These are phyloP conservation scores for Thinocorus orbignyianus DNA, from an alignment of 2,113 vertebrate species.

Conservation along the genomic window DNA sequence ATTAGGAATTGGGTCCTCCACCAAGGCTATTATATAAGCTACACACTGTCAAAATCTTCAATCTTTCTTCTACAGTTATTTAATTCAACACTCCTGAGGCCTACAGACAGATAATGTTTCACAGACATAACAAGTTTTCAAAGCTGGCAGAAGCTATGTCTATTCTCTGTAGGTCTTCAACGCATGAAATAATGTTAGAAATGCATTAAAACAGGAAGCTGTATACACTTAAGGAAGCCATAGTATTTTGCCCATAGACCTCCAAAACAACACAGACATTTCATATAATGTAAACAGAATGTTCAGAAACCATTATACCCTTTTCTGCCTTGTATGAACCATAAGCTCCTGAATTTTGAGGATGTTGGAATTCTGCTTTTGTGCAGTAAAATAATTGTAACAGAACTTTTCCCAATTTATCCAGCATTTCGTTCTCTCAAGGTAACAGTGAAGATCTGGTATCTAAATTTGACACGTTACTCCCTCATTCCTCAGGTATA, in stretches of 20 bases:
- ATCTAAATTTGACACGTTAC: not conserved
- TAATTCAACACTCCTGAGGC: not conserved
- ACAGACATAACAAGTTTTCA: not conserved
- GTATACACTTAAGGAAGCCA: not conserved
- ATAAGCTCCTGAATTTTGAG: not conserved
- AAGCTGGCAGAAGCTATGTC: not conserved
- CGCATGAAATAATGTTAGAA: not conserved
- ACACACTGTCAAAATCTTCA: not conserved
- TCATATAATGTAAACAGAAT: rapidly evolving
- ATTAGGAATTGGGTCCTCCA: not conserved
- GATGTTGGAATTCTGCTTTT: not conserved
- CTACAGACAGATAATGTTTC: not conserved
- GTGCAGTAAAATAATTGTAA: not conserved
- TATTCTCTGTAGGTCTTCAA: not conserved
- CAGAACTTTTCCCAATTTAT: not conserved
- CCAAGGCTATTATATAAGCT: not conserved
- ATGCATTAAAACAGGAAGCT: not conserved
- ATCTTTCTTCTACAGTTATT: not conserved
- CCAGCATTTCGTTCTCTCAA: not conserved
- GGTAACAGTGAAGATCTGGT: not conserved
- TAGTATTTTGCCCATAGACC: not conserved
- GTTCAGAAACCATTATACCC: not conserved
- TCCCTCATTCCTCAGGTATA: not conserved
- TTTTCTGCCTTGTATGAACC: not conserved
- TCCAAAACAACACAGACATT: not conserved